Evolutionary conservation across 2,113 vertebrate species (phyloP).

Genomic region (Anguilla rostrata): DNA sequence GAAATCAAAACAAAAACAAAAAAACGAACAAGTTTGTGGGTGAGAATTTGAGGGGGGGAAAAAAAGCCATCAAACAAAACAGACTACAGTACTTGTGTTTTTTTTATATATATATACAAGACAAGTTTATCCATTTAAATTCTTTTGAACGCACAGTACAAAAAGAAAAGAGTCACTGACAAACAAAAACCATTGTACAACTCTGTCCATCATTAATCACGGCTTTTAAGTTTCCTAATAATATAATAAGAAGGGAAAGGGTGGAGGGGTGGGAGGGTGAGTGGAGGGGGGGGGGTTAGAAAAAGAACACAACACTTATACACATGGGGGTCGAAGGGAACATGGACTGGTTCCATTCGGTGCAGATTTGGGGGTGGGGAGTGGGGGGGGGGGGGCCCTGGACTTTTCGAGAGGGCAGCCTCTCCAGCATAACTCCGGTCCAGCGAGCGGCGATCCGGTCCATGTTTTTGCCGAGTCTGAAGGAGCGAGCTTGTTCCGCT

Average conservation of each 20-base stretch:
- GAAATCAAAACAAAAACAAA: constrained; percentile 45
- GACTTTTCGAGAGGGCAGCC: not conserved
- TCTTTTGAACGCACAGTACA: constrained; percentile 89
- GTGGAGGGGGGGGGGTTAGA: constrained; percentile 26
- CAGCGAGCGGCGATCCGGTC: constrained; percentile 30
- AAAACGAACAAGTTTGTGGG: constrained; percentile 69
- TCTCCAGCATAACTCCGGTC: not conserved
- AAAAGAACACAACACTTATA: constrained; percentile 34
- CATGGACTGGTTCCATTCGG: not conserved
- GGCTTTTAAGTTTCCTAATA: constrained; percentile 77
- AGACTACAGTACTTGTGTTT: constrained; percentile 78
- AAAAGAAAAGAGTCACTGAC: constrained; percentile 76
- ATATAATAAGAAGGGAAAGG: constrained; percentile 64
- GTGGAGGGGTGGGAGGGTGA: constrained; percentile 19
- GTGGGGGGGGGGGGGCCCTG: not conserved
- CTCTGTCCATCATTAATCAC: constrained; percentile 87
- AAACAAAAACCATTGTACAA: constrained; percentile 83
- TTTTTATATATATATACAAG: constrained; percentile 89
- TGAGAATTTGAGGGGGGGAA: constrained; percentile 57
- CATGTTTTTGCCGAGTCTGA: not conserved
- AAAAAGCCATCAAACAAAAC: constrained; percentile 70
- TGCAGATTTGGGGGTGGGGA: not conserved
- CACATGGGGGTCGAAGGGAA: not conserved
- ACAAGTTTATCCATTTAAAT: constrained; percentile 96
- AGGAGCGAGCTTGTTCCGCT: not conserved